Conservation (phyloP, 2,888 invertebrate genomes). For the Lasioglossum figueresi region DNA sequence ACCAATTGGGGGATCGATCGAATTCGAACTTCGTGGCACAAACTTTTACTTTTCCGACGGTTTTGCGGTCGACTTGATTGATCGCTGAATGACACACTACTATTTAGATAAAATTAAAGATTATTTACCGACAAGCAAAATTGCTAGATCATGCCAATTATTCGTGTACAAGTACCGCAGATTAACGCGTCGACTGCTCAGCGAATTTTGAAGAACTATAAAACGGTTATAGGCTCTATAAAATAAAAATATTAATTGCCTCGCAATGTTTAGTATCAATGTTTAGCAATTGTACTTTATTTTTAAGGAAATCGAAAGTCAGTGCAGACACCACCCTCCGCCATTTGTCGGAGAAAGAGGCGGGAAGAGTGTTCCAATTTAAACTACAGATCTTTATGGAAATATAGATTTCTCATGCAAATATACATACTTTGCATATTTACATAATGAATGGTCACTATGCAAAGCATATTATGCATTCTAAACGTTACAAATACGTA, state of each 20-base stretch:
- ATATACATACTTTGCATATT: neutral
- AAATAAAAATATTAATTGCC: neutral
- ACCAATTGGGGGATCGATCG: slow-evolving; percentile 70
- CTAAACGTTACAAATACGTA: neutral
- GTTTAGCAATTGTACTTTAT: neutral
- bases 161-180: neutral
- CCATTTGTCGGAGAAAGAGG: neutral
- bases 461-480: neutral
- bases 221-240: neutral
- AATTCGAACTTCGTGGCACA: slow-evolving; percentile 36
- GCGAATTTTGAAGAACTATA: neutral
- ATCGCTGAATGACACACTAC: neutral
- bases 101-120: neutral
- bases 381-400: neutral
- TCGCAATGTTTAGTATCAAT: neutral
- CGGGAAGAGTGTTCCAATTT: neutral
- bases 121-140: neutral
- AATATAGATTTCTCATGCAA: neutral
- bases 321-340: neutral
- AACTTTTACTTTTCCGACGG: slow-evolving; percentile 16
- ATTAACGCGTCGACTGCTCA: neutral
- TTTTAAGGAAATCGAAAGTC: neutral
- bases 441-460: neutral
- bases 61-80: neutral
- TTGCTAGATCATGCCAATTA: neutral